Evolutionary conservation across 2,888 invertebrate species (phyloP).

Genomic region (Tubulanus polymorphus): DNA sequence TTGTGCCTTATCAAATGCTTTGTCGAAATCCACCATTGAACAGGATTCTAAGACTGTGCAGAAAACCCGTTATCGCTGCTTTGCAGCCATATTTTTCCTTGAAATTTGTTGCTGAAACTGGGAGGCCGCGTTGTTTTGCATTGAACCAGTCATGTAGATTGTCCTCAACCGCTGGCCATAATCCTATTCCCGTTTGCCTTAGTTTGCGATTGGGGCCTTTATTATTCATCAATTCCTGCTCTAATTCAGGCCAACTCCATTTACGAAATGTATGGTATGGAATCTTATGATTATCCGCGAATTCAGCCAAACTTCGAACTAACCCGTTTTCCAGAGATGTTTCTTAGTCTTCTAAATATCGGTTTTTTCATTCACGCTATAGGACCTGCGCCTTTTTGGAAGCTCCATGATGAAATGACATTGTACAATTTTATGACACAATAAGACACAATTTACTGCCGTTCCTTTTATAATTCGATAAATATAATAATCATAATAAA

Average conservation of each 20-base stretch:
- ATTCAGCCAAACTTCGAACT: neutral
- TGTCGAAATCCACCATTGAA: too few relatives aligned
- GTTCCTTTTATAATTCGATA: too few relatives aligned
- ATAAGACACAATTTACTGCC: too few relatives aligned
- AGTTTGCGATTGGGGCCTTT: neutral
- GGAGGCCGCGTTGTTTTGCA: neutral
- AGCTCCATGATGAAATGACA: neutral
- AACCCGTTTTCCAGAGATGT: neutral
- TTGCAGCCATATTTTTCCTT: too few relatives aligned
- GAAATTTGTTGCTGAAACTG: neutral
- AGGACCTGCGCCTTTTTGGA: neutral
- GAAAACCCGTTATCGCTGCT: too few relatives aligned
- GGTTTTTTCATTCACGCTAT: neutral
- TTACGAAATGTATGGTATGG: neutral
- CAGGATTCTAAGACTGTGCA: too few relatives aligned
- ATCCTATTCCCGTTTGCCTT: neutral
- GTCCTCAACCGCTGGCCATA: neutral
- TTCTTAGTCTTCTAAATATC: neutral
- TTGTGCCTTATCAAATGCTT: too few relatives aligned
- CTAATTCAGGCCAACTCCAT: neutral
- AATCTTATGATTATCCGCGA: neutral
- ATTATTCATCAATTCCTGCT: neutral
- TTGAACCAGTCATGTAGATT: neutral
- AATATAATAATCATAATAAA: too few relatives aligned
- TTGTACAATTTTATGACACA: conserved; percentile 3